Evolutionary conservation across 2,113 vertebrate genomes (phyloP).

Genomic region (Phoenicopterus ruber): DNA sequence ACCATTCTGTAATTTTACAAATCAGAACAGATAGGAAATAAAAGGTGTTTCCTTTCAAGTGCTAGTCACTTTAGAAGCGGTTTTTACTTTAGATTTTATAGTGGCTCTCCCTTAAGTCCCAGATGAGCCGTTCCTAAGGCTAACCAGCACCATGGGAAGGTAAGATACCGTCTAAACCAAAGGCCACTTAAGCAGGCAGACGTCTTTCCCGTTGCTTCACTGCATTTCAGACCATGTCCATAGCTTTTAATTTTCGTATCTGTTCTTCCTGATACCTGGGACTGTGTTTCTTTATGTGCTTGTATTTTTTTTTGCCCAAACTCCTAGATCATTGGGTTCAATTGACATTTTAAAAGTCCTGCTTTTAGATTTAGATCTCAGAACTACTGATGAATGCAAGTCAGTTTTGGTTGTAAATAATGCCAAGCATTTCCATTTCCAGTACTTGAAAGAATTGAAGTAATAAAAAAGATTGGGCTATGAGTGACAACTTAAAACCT

Average conservation of each 20-base stretch:
- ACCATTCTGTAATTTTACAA: not conserved
- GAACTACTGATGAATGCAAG: conserved; percentile 15
- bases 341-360: not conserved
- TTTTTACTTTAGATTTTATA: not conserved
- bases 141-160: not conserved
- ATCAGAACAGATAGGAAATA: not conserved
- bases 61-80: not conserved
- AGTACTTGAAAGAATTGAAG: conserved; percentile 7
- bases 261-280: not conserved
- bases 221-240: not conserved
- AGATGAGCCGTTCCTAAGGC: not conserved
- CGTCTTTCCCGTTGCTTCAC: not conserved
- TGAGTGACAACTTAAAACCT: conserved; percentile 45
- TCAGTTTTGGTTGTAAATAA: conserved; percentile 39
- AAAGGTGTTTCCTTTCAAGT: not conserved
- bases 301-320: not conserved
- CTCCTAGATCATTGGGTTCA: not conserved
- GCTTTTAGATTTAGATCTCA: not conserved
- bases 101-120: not conserved
- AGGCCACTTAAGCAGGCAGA: not conserved
- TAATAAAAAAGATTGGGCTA: conserved; percentile 60
- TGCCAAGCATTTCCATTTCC: conserved; percentile 21
- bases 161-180: not conserved
- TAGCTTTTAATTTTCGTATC: not conserved
- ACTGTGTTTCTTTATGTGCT: not conserved